These are phyloP conservation scores for Leptinotarsa haldemani DNA, from an alignment of 2,888 invertebrate genomes.

Conservation along the genomic window DNA sequence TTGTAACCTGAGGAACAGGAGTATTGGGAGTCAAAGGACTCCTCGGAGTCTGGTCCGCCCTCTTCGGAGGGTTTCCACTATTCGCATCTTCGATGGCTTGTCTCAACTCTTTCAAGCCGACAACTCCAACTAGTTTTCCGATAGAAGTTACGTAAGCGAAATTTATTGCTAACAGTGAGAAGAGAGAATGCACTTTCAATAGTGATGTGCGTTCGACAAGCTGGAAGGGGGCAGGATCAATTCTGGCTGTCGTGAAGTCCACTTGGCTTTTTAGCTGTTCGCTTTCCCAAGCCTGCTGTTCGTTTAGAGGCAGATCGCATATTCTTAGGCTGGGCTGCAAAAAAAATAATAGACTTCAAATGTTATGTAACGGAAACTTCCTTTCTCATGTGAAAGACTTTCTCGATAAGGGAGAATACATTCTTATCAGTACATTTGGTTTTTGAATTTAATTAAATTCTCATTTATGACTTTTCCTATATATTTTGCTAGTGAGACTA, in stretches of 20 bases:
- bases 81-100: constrained; percentile 92
- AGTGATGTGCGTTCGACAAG: constrained; percentile 91
- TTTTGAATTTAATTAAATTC: too few species aligned
- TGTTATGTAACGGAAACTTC: too few species aligned
- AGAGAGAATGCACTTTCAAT: constrained; percentile 81
- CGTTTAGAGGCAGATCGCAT: constrained; percentile 90
- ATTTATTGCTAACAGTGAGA: constrained; percentile 94
- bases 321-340: constrained; percentile 82
- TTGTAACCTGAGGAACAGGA: neutral
- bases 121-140: constrained; percentile 93
- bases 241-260: constrained; percentile 80
- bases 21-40: constrained; percentile 22
- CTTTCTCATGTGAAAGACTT: neutral
- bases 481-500: too few species aligned
- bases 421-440: too few species aligned
- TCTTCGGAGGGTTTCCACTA: constrained; percentile 73
- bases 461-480: too few species aligned
- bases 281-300: constrained; percentile 92
- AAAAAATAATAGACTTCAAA: neutral
- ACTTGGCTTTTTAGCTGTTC: constrained; percentile 84
- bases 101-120: constrained; percentile 91
- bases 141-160: constrained; percentile 97
- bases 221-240: constrained; percentile 97
- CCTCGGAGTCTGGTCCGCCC: constrained; percentile 25
- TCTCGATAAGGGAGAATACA: too few species aligned